A percentile compares a stretch with the other conserved stretches of the same genome.
Conservation (phyloP, 2,888 invertebrate genomes). For the Hypsopygia costalis region DNA sequence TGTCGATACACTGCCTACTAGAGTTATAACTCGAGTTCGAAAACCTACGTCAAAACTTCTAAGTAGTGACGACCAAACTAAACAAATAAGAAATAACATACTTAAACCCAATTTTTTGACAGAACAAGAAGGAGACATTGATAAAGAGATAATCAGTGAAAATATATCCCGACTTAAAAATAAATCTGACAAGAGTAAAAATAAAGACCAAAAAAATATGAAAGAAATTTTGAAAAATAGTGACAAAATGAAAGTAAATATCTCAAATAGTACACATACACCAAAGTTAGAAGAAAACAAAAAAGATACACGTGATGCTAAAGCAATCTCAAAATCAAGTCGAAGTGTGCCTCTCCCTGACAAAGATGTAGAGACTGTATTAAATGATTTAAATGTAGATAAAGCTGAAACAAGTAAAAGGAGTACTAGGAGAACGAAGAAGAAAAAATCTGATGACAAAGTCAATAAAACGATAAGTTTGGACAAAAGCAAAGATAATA, state of each 20-base stretch:
- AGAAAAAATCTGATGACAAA: not conserved
- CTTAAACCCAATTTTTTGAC: slow-evolving; percentile 40
- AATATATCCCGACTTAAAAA: slow-evolving; percentile 53
- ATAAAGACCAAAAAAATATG: slow-evolving; percentile 10
- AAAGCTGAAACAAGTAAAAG: not conserved
- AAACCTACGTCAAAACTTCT: slow-evolving; percentile 53
- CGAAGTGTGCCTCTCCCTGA: not conserved
- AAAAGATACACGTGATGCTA: not conserved
- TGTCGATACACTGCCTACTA: slow-evolving; percentile 43
- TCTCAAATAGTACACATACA: too few relatives aligned
- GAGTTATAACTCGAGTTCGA: slow-evolving; percentile 52
- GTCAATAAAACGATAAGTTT: not conserved
- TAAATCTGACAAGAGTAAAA: slow-evolving; percentile 29
- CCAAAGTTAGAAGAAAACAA: too few relatives aligned
- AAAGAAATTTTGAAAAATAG: slow-evolving; percentile 12
- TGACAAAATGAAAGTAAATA: slow-evolving; percentile 8
- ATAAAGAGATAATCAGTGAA: slow-evolving; percentile 51
- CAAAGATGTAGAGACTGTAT: not conserved
- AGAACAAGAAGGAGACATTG: slow-evolving; percentile 48
- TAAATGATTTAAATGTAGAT: not conserved
- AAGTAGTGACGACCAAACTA: slow-evolving; percentile 24
- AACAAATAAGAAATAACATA: slow-evolving; percentile 32
- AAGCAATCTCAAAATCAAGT: not conserved
- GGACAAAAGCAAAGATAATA: not conserved
- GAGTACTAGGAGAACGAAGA: not conserved